Evolutionary conservation across 2,113 vertebrate genomes (phyloP), one percentile per base, ranked within the genome.

Genomic region (Theropithecus gelada): DNA sequence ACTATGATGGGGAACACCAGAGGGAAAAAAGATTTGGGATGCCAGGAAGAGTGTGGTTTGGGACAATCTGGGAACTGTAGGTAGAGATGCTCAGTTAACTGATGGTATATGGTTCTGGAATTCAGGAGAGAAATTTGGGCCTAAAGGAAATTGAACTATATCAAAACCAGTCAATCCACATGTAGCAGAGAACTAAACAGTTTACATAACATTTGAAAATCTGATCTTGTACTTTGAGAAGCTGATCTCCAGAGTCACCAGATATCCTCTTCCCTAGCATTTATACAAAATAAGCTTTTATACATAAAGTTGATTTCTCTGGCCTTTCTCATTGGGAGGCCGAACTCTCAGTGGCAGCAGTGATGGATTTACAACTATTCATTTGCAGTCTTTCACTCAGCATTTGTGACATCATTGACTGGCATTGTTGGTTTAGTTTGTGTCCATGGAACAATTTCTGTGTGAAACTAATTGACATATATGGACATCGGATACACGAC

Each of bases 201-300:
- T 80, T 88, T 87, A 30, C 40, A 35, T 80, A 75, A 72, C 88
- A 88, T 11, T 72, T 93, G 55, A 80, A 93, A 94, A 94, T 82
- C 6, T 68, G 75, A 87, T 45, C 32, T 87, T 86, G 4, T 68
- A 40, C 88, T 96, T 95, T 57, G 35, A 72, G 64, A 25, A 76
- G 45, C n/a, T 64, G 23, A 12, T 73, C 43, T 16, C 5, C 18
- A 61, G n/a, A 55, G 25, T 90, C 11, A 23, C 14, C 45, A 78
- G 73, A 40, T 61, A 68, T 11, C 5, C 30, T 55, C 35, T 0
- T 68, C 20, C 27, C 12, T 38, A 40, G 48, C 3, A 57, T 70
- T 70, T 94, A 50, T 75, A 22, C 8, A 66, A 30, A 61, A 48
- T 38, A 61, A 11, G 32, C 13, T 72, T 89, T 78, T 32, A 18